Base-by-base conservation (phyloP, 2,113 vertebrate genomes). In the Puffinus mauretanicus region DNA sequence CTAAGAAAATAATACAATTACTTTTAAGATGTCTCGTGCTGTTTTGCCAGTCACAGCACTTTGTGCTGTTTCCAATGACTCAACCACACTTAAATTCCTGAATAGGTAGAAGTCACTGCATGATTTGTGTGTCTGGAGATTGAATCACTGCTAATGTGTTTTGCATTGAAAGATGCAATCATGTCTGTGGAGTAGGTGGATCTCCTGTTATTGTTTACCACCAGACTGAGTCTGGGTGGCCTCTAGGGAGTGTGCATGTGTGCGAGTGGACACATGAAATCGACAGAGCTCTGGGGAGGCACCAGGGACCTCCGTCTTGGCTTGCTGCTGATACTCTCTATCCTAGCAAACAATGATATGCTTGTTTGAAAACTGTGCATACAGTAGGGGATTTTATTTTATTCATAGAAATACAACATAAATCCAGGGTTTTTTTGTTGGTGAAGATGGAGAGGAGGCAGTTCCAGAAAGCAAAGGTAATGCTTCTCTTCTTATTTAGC, bases 221-320 rank as follows among this genome's bases (percentile, higher is more conserved):
- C 42, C n/a, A 82, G 72, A 49, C 52, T 92, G 85, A 67, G 58
- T 82, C 61, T 86, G 77, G 27, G 73, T 57, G 62, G 42, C 49
- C 90, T 82, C 19, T 38, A 42, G 58, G 67, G 57, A 66, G 18
- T 7, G 11, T 61, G 30, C 57, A 16, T 20, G 21, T 54, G 21
- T 20, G 27, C 2, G 9, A 65, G 38, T 25, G 27, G 18, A 46
- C 38, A 54, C 0, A 2, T 11, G 24, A 71, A 87, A 49, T 47
- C 0, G 0, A 9, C 30, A 75, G 42, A 80, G n/a, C 10, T 42
- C 51, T 66, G 46, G 34, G 38, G 5, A 18, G 1, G 0, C 2
- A 2, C 26, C 1, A 7, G 24, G 21, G 17, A n/a, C 13, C 36
- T 67, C 22, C 25, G 30, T 34, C 47, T 19, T 47, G 25, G 9